Conservation (phyloP, 2,797 vertebrate genomes). For the Protonibea diacanthus region DNA sequence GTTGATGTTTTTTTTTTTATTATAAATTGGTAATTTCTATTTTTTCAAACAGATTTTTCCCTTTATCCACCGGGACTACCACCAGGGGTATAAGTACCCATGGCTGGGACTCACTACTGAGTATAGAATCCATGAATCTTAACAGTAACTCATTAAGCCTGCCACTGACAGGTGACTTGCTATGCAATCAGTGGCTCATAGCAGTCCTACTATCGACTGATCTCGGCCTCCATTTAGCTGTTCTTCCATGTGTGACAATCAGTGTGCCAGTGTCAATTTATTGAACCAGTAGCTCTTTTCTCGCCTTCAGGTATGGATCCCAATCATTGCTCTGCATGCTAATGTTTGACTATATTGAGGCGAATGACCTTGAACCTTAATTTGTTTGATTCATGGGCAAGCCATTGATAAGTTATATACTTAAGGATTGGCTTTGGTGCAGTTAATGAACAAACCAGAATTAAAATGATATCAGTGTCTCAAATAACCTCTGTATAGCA, state of each 20-base stretch:
- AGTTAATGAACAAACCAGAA: not conserved
- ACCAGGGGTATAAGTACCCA: not conserved
- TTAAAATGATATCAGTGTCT: slow-evolving; percentile 7
- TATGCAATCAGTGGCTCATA: slow-evolving; percentile 34
- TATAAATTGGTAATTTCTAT: too few species aligned
- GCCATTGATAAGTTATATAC: not conserved
- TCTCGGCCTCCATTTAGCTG: slow-evolving; percentile 43
- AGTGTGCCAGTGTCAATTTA: slow-evolving; percentile 41
- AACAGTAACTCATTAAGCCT: not conserved
- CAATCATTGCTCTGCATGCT: not conserved
- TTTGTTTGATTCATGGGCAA: not conserved
- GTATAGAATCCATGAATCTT: slow-evolving; percentile 10
- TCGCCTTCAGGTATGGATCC: slow-evolving; percentile 3
- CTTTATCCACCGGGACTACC: not conserved
- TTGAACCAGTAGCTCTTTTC: slow-evolving; percentile 32
- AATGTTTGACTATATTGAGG: slow-evolving; percentile 6
- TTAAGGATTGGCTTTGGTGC: not conserved
- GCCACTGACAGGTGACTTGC: slow-evolving; percentile 23
- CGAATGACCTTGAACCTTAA: not conserved
- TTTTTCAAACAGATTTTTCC: not conserved
- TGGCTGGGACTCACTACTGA: not conserved
- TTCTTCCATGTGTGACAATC: slow-evolving; percentile 34
- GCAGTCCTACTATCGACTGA: slow-evolving; percentile 27
- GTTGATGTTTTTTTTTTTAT: too few species aligned
- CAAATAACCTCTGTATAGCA: slow-evolving; percentile 4